Evolutionary conservation across 2,888 invertebrate genomes (phyloP), one percentile per base, ranked within the genome.

Genomic region (Pinctada fucata): DNA sequence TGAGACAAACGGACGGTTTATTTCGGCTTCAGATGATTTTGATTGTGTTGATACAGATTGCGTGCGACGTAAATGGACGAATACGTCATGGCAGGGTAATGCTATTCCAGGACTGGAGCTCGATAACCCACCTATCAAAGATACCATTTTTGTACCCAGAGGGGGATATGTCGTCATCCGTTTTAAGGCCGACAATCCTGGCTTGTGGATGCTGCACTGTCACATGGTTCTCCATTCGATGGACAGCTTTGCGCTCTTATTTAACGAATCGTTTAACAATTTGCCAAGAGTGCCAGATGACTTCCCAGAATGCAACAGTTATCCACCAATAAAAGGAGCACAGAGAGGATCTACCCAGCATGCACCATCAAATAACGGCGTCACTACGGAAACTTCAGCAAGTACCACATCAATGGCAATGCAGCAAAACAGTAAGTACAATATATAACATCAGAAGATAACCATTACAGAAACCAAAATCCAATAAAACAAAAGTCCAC

Each of bases 111-210:
- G 81, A 2, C 50, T 90, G 10, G 87, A 90, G 72, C 77, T 88
- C 16, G 71, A 82, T 10, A 76, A 82, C 4, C 88, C 91, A 2
- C 86, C 87, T 3, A 76, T 86, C 16, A 91, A 91, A 74, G 91
- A 91, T 80, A 91, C 90, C 5, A 80, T 91, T 6, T 88, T 90
- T 3, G 87, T 91, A 4, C 91, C 91, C 0, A 87, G 87, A 13
- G 88, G 89, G 16, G 91, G 91, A 10, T 91, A 91, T 79, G 90
- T 86, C n/a, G 88, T 91, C 0, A 77, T 91, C n/a, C 82, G 91
- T 50, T 86, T 91, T 76, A 83, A 81, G 69, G 89, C 90, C 6
- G 84, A 89, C 70, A 91, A 91, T 72, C 91, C 91, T 0, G 91
- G 91, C 0, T 13, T 87, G 45, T 91, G 91, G 91, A 82, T 88